A percentile compares a stretch with the other conserved stretches of the same genome.
Evolutionary conservation across 2,797 vertebrate genomes (phyloP).

Genomic region (Sebastes steindachneri): DNA sequence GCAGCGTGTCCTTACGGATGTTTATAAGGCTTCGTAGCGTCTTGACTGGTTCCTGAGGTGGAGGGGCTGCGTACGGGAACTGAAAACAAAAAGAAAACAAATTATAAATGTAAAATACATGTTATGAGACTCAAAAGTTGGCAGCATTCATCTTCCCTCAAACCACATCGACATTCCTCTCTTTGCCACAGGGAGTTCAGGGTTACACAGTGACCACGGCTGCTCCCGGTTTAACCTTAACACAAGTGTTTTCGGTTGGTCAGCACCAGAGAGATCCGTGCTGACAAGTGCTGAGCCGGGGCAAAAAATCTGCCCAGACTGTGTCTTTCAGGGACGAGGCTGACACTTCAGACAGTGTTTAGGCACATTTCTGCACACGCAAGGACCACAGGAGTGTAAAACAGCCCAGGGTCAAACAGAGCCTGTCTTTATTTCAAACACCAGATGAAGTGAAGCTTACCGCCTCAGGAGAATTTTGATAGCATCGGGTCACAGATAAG

Average conservation of each 20-base stretch:
- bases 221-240: slow-evolving; percentile 59
- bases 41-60: slow-evolving; percentile 98
- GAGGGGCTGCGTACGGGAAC: slow-evolving; percentile 97
- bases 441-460: neutral
- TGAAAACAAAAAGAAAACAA: slow-evolving; percentile 71
- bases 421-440: slow-evolving; percentile 3
- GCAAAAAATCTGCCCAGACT: slow-evolving; percentile 51
- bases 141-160: slow-evolving; percentile 28
- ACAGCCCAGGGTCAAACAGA: slow-evolving; percentile 31
- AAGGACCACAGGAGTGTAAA: slow-evolving; percentile 23
- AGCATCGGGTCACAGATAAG: neutral
- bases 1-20: slow-evolving; percentile 97
- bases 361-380: slow-evolving; percentile 25
- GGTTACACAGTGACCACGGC: slow-evolving; percentile 18
- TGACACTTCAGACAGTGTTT: slow-evolving; percentile 44
- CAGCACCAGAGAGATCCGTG: slow-evolving; percentile 48
- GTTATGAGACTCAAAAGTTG: slow-evolving; percentile 16
- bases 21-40: slow-evolving; percentile 97
- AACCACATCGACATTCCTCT: slow-evolving; percentile 50
- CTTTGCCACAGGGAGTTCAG: slow-evolving; percentile 40
- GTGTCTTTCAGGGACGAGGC: slow-evolving; percentile 54
- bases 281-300: slow-evolving; percentile 67
- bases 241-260: slow-evolving; percentile 37
- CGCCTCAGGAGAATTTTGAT: neutral
- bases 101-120: slow-evolving; percentile 50